Percentiles rank a stretch among this genome's conserved stretches.
Conservation (phyloP, 2,888 invertebrate genomes). For the Lepidochitona cinerea region DNA sequence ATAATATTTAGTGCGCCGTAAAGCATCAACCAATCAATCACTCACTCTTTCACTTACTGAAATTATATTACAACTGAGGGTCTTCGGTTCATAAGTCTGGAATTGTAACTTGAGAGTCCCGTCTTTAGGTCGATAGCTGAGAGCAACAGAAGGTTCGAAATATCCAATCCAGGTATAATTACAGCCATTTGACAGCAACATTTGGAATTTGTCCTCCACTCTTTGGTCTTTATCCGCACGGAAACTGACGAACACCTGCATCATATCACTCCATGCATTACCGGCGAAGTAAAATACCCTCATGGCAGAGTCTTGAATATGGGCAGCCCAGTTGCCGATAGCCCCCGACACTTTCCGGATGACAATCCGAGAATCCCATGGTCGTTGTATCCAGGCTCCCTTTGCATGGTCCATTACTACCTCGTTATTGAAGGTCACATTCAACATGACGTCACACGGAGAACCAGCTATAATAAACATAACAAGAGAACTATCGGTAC, state of each 20-base stretch:
- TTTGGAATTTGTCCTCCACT: constrained; percentile 35
- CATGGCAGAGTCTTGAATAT: constrained; percentile 31
- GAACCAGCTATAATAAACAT: not conserved
- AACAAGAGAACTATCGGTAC: too few relatives aligned
- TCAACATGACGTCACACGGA: constrained; percentile 41
- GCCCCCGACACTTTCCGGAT: constrained; percentile 4
- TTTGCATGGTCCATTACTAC: constrained; percentile 32
- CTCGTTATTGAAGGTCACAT: constrained; percentile 39
- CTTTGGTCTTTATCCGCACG: constrained; percentile 28
- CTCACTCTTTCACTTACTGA: constrained; percentile 21
- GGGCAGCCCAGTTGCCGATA: constrained; percentile 28
- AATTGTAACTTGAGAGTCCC: constrained; percentile 36
- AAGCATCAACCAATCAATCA: not conserved
- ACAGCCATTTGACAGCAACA: constrained; percentile 43
- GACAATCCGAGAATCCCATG: not conserved
- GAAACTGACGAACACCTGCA: constrained; percentile 31
- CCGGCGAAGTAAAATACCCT: constrained; percentile 38
- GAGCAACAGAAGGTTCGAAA: constrained; percentile 37
- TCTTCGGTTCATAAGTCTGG: constrained; percentile 36
- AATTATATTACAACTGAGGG: constrained; percentile 34
- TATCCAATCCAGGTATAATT: constrained; percentile 37
- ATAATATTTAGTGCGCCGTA: not conserved
- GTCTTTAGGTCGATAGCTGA: constrained; percentile 37
- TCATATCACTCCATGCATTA: constrained; percentile 36
- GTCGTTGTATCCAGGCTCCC: constrained; percentile 33